Conservation (phyloP, 2,797 vertebrate species). For the Selene dorsalis region DNA sequence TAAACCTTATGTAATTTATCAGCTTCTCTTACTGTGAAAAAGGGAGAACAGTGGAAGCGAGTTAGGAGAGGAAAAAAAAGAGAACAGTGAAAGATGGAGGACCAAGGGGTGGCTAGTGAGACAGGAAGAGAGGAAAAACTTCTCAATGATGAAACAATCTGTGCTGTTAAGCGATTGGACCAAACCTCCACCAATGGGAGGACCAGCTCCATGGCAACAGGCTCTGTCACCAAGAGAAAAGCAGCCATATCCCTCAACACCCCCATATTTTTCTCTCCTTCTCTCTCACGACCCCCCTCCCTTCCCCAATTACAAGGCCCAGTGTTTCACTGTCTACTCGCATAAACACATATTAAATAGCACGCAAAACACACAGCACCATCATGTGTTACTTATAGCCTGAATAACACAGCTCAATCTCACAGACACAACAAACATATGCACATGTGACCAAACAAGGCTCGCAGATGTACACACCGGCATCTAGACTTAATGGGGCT, state of each 20-base stretch:
- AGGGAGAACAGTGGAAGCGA: conserved; percentile 26
- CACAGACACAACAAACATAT: conserved; percentile 50
- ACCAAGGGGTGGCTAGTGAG: conserved; percentile 68
- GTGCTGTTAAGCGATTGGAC: conserved; percentile 87
- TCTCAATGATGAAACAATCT: conserved; percentile 90
- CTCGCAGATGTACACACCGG: conserved; percentile 44
- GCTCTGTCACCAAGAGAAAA: conserved; percentile 92
- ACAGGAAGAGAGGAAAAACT: conserved; percentile 83
- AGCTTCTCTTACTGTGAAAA: conserved; percentile 60
- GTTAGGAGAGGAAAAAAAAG: conserved; percentile 6
- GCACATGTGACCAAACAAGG: conserved; percentile 33
- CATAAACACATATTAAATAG: conserved; percentile 12
- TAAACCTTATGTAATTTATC: conserved; percentile 78
- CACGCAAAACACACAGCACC: conserved; percentile 33
- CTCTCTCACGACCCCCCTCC: conserved; percentile 69
- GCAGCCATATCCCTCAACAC: conserved; percentile 83
- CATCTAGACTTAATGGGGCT: conserved; percentile 43
- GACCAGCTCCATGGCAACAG: conserved; percentile 92
- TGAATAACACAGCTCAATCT: conserved; percentile 30
- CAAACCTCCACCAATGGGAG: conserved; percentile 87
- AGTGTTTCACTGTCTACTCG: conserved; percentile 62
- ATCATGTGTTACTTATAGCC: conserved; percentile 37
- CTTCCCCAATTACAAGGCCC: conserved; percentile 77
- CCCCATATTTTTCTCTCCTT: conserved; percentile 79
- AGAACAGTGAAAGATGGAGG: conserved; percentile 58